phyloP scores from a whole-genome alignment of 2,888 invertebrate genomes.

The Xestia xanthographa region DNA sequence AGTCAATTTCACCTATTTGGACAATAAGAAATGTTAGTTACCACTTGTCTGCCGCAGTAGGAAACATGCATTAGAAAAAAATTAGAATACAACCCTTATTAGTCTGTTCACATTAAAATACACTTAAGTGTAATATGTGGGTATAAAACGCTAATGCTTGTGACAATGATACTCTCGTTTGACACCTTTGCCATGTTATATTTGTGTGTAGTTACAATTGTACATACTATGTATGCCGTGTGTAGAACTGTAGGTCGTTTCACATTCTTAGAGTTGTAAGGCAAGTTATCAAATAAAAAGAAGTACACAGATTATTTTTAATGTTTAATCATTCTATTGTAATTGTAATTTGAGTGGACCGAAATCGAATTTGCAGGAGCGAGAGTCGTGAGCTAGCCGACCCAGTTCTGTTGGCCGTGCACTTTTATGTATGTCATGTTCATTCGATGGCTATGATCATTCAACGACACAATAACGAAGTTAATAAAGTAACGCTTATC shows the following conservation, averaged over 20 bases:
- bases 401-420: constrained; percentile 61
- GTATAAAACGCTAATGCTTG: constrained; percentile 69
- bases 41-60: constrained; percentile 77
- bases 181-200: constrained; percentile 81
- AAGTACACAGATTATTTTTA: constrained; percentile 78
- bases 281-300: constrained; percentile 78
- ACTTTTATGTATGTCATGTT: constrained; percentile 65
- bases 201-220: constrained; percentile 87
- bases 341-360: constrained; percentile 61
- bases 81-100: constrained; percentile 18
- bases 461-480: constrained; percentile 64
- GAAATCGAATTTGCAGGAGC: constrained; percentile 39
- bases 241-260: constrained; percentile 87
- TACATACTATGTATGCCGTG: constrained; percentile 89
- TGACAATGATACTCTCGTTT: constrained; percentile 73
- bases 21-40: constrained; percentile 85
- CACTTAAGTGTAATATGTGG: constrained; percentile 45
- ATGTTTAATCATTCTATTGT: constrained; percentile 50
- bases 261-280: constrained; percentile 84
- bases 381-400: neutral
- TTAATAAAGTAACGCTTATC: constrained; percentile 55
- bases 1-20: constrained; percentile 72
- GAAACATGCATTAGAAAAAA: constrained; percentile 70
- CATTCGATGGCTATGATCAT: constrained; percentile 72
- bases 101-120: constrained; percentile 33